Conservation (phyloP, 2,888 invertebrate species). For the Rhyacophila evoluta region DNA sequence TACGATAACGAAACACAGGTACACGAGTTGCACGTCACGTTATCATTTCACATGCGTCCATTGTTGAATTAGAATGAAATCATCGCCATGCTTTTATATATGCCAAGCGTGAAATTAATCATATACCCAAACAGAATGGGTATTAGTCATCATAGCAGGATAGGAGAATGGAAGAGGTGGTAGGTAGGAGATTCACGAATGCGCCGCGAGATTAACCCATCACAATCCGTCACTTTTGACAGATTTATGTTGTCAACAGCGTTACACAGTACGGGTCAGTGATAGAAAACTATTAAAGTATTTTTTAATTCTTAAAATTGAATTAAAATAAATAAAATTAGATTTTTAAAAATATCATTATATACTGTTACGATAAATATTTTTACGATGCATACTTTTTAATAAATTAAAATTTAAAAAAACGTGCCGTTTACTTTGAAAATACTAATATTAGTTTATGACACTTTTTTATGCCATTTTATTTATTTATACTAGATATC, state of each 20-base stretch:
- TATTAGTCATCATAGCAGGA: not conserved
- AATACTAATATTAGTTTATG: too few species aligned
- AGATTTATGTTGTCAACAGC: constrained; percentile 22
- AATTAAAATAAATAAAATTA: too few species aligned
- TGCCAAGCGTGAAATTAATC: not conserved
- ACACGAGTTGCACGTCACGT: not conserved
- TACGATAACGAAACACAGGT: not conserved
- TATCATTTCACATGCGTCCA: not conserved
- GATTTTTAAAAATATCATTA: too few species aligned
- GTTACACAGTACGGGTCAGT: not conserved
- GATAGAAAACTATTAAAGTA: not conserved
- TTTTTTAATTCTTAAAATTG: too few species aligned
- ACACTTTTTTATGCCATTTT: too few species aligned
- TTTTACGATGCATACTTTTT: too few species aligned
- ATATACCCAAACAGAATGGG: constrained; percentile 1
- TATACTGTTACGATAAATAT: too few species aligned
- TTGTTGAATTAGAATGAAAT: not conserved
- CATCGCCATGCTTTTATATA: not conserved
- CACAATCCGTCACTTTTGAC: constrained; percentile 20
- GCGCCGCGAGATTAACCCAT: constrained; percentile 24
- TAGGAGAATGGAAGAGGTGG: not conserved
- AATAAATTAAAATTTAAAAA: too few species aligned
- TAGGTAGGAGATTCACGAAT: not conserved
- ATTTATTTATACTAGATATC: too few species aligned
- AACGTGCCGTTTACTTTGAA: too few species aligned